phyloP scores from a whole-genome alignment of 2,797 vertebrate species.

The Apogon hyalosoma region DNA sequence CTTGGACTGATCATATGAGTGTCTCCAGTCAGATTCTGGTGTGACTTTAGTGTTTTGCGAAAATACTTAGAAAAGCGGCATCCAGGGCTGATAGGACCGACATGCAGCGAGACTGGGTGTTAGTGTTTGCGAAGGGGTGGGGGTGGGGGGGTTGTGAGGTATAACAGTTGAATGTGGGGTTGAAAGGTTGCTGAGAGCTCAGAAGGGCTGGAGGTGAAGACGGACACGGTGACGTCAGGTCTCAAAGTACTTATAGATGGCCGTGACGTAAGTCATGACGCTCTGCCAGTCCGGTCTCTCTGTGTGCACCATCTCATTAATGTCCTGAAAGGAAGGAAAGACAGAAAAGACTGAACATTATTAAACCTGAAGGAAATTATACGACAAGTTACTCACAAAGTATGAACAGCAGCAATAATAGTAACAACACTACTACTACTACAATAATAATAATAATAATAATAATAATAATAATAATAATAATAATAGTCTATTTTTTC shows the following conservation, averaged over 20 bases:
- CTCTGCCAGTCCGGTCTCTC: conserved; percentile 97
- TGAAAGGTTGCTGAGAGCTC: conserved; percentile 41
- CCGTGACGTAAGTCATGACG: conserved; percentile 97
- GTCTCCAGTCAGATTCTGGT: conserved; percentile 31
- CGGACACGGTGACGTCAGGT: conserved; percentile 83
- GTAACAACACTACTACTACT: too few species aligned
- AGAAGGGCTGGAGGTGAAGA: conserved; percentile 22
- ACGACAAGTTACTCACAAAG: too few species aligned
- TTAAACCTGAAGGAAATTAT: too few species aligned
- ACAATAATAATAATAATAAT: too few species aligned
- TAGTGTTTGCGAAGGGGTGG: conserved; percentile 5
- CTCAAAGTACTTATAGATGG: conserved; percentile 99
- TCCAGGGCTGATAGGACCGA: background rate
- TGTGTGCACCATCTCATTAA: conserved; percentile 95
- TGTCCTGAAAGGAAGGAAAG: conserved; percentile 85
- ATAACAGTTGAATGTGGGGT: conserved; percentile 41
- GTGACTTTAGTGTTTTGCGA: conserved; percentile 35
- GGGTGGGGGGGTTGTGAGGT: conserved; percentile 48
- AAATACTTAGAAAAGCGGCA: conserved; percentile 22
- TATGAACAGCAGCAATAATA: too few species aligned
- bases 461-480: too few species aligned
- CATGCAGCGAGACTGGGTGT: conserved; percentile 30
- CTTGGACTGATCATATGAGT: conserved; percentile 20
- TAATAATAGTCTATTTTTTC: too few species aligned
- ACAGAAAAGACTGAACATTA: background rate